Evolutionary conservation across 2,888 invertebrate genomes (phyloP), one percentile per base, ranked within the genome.

Genomic region (Paralinhomoeus sp.): DNA sequence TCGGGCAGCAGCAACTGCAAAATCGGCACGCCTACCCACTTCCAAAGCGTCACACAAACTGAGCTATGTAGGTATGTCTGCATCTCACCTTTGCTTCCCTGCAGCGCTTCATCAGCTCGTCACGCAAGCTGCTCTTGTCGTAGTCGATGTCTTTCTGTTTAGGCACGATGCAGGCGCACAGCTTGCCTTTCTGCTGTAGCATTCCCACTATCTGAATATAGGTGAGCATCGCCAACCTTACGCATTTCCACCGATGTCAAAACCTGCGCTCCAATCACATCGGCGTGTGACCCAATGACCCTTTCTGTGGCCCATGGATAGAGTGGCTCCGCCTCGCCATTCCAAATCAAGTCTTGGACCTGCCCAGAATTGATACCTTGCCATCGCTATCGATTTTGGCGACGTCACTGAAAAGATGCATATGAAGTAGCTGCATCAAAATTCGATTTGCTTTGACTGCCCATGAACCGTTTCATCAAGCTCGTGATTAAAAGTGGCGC

Each of bases 271-370:
- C 66, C 66, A 45, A 59, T 62, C 27, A 68, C 54, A 41, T 61
- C 53, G 2, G 64, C 64, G 49, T 64, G 62, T 46, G 58, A 54
- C 46, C 65, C 63, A 27, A 67, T 53, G 13, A 62, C 48, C 43
- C 64, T 56, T 49, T 67, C 67, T 45, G 67, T 57, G 48, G 64
- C 62, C 50, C 63, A 55, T 22, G 67, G 67, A 48, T 66, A 66
- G 21, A 67, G 55, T 42, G 67, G 63, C 45, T 51, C 46, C 37
- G 66, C 65, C 35, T 64, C 64, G 20, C 64, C 64, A 42, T 66
- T 56, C 45, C 64, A 66, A 22, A 68, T 60, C 57, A 67, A 55
- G 51, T 68, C 67, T 34, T 62, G 64, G 38, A 59, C 60, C 21
- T 65, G 52, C 2, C 65, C 24, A 63, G 55, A 41, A 67, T 63